phyloP scores from a whole-genome alignment of 2,113 vertebrate species.

The Vireo altiloquus region DNA sequence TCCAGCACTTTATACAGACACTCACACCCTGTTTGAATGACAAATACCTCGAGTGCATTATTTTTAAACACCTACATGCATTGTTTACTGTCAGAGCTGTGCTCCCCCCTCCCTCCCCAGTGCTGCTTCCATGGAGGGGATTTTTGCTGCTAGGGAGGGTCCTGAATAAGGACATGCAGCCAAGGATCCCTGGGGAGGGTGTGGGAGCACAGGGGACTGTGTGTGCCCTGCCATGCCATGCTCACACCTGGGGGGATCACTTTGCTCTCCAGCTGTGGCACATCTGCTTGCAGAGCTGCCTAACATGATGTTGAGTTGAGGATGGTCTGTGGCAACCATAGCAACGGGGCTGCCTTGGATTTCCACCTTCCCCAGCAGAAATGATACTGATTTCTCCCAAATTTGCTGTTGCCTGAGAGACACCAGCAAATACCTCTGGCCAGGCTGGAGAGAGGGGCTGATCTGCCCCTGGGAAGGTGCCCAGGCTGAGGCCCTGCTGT shows the following conservation, averaged over 20 bases:
- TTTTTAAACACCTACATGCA: not conserved
- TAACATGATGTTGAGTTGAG: not conserved
- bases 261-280: conserved; percentile 9
- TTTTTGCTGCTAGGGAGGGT: not conserved
- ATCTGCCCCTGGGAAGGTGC: not conserved
- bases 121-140: not conserved
- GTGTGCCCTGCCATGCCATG: not conserved
- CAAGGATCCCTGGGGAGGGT: not conserved
- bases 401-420: not conserved
- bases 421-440: not conserved
- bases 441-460: not conserved
- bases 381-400: not conserved
- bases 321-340: not conserved
- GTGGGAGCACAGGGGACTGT: not conserved
- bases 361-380: not conserved
- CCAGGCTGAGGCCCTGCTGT: not conserved
- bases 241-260: not conserved
- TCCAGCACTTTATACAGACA: not conserved
- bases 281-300: conserved; percentile 17
- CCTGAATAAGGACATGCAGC: accelerated
- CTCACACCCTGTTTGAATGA: not conserved
- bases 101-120: not conserved
- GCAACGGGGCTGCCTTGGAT: not conserved
- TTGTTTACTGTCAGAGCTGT: not conserved
- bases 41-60: not conserved